Evolutionary conservation across 2,888 invertebrate species (phyloP), one percentile per base, ranked within the genome.

Genomic region (Andrena fulva): DNA sequence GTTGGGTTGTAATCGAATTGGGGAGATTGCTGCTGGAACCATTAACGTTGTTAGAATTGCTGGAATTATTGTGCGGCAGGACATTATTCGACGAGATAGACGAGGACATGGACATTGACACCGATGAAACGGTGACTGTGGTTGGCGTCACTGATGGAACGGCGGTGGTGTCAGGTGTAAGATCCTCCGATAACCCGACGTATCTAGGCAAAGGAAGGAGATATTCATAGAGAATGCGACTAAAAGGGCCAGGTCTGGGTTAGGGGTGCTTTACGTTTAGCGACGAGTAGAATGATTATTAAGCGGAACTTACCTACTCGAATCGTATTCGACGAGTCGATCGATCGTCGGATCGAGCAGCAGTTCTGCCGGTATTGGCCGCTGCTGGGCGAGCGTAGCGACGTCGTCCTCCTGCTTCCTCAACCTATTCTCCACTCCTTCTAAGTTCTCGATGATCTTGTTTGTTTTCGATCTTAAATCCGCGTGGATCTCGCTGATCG

Each of bases 401-500:
- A 97, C 97, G 91, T 97, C 97, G 89, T 97, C 97, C 90, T 97
- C 97, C 90, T 98, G 98, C 91, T 98, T 97, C 93, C 97, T 97
- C 75, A 98, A 93, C 60, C 97, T 95, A 90, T 96, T 97, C 91
- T 98, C 97, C 0, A 98, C 97, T 95, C 97, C 97, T 91, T 97
- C 97, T 89, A 98, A 95, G 93, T 98, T 98, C 89, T 97, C 97
- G 72, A 98, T 98, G 70, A 98, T 98, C 88, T 97, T 96, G 94
- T 98, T 97, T 0, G 98, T 97, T 93, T 98, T 98, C 0, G 96
- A 95, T 85, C 97, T 95, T 54, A 98, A 94, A 92, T 98, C 98
- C 76, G 96, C 96, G 93, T 98, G 98, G 76, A 98, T 97, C 93
- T 97, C 97, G 50, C 96, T 97, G 85, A 98, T 98, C 0, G 98